Conservation (phyloP, 2,113 vertebrate species). For the Haemorhous mexicanus region DNA sequence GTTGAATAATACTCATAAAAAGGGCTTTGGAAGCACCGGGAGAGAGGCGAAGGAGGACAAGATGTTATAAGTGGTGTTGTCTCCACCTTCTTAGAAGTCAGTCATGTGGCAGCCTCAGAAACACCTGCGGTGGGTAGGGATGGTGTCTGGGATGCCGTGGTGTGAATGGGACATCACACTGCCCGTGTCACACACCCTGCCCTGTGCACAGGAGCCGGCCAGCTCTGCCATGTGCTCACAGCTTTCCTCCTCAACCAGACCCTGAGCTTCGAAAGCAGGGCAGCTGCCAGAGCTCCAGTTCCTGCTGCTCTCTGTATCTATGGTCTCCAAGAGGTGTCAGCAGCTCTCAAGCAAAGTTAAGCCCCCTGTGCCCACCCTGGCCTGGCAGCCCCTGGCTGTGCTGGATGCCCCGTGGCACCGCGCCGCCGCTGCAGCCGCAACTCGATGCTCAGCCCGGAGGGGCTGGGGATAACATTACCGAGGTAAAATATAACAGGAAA, state of each 20-base stretch:
- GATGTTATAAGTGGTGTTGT: not conserved
- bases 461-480: conserved; percentile 42
- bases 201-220: not conserved
- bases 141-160: not conserved
- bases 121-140: not conserved
- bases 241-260: not conserved
- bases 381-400: not conserved
- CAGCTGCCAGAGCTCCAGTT: not conserved
- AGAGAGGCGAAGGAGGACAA: conserved; percentile 18
- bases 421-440: not conserved
- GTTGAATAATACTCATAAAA: not conserved
- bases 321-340: not conserved
- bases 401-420: not conserved
- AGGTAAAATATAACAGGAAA: conserved; percentile 66
- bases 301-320: not conserved
- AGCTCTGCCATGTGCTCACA: not conserved
- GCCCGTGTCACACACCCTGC: not conserved
- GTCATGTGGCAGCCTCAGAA: not conserved
- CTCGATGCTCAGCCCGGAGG: conserved; percentile 30
- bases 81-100: not conserved
- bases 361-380: not conserved
- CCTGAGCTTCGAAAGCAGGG: not conserved
- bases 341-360: not conserved
- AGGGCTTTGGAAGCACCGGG: not conserved
- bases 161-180: not conserved